Evolutionary conservation across 2,888 invertebrate genomes (phyloP).

Genomic region (Hololepta plana): DNA sequence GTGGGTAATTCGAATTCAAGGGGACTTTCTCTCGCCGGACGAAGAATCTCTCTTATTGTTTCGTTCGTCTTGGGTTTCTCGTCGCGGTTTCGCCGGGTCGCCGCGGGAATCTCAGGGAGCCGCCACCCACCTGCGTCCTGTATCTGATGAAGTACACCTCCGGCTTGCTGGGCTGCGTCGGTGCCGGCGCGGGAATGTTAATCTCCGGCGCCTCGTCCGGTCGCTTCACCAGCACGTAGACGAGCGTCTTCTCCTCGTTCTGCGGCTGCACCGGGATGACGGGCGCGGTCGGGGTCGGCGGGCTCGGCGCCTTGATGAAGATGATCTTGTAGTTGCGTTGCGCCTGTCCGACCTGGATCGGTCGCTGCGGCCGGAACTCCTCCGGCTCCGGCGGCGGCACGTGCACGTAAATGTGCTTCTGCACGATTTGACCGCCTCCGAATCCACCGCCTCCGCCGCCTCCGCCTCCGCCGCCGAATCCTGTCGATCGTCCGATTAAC

Average conservation of each 20-base stretch:
- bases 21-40: too few relatives aligned
- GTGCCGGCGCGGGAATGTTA: slow-evolving; percentile 56
- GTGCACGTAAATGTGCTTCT: slow-evolving; percentile 75
- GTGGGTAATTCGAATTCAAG: too few relatives aligned
- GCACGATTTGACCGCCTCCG: slow-evolving; percentile 9
- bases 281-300: slow-evolving; percentile 64
- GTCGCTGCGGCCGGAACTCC: slow-evolving; percentile 44
- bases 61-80: too few relatives aligned
- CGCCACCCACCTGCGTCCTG: slow-evolving; percentile 55
- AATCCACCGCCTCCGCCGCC: slow-evolving; percentile 11
- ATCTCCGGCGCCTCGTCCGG: slow-evolving; percentile 77
- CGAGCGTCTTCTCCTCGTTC: slow-evolving; percentile 78
- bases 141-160: slow-evolving; percentile 85
- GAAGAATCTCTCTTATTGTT: too few relatives aligned
- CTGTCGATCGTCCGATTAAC: slow-evolving; percentile 5
- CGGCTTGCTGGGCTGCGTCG: slow-evolving; percentile 76
- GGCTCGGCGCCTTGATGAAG: slow-evolving; percentile 79
- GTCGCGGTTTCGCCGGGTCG: too few relatives aligned
- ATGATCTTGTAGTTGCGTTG: slow-evolving; percentile 86
- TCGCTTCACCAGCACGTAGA: slow-evolving; percentile 79
- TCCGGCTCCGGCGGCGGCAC: slow-evolving; percentile 79
- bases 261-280: slow-evolving; percentile 65
- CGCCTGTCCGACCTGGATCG: slow-evolving; percentile 50
- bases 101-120: too few relatives aligned
- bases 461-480: slow-evolving; percentile 5